A percentile compares a stretch with the other conserved stretches of the same genome.
These are phyloP conservation scores for Ochropleura leucogaster DNA, from an alignment of 2,888 invertebrate genomes.

Conservation along the genomic window DNA sequence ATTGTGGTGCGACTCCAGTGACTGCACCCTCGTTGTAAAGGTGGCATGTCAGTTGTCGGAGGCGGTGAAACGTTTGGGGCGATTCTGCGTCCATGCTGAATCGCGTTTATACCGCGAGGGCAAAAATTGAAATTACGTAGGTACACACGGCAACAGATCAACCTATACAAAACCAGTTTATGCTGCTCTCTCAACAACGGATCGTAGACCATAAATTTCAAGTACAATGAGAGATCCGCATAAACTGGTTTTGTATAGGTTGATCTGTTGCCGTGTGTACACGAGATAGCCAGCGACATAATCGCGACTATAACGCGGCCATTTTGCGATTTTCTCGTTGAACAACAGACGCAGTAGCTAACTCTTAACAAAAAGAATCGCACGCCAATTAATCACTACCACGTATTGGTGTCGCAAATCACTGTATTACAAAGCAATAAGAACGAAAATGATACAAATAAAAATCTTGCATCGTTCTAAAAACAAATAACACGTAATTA, in stretches of 20 bases:
- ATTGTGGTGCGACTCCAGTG: too few species aligned
- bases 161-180: too few species aligned
- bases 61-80: neutral
- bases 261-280: too few species aligned
- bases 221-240: too few species aligned
- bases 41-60: too few species aligned
- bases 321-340: neutral
- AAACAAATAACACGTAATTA: slow-evolving; percentile 68
- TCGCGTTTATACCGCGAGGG: neutral
- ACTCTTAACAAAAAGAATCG: neutral
- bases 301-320: neutral
- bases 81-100: neutral
- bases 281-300: neutral
- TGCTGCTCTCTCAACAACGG: too few species aligned
- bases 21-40: too few species aligned
- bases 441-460: slow-evolving; percentile 34
- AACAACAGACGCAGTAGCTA: neutral
- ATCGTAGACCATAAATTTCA: too few species aligned
- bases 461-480: slow-evolving; percentile 41
- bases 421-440: slow-evolving; percentile 29
- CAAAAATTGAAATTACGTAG: too few species aligned
- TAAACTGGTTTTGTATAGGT: too few species aligned
- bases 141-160: too few species aligned
- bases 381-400: slow-evolving; percentile 33
- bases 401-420: slow-evolving; percentile 48